Evolutionary conservation across 2,888 invertebrate species (phyloP), one percentile per base, ranked within the genome.

Genomic region (Rhamphomyia laevipes): DNA sequence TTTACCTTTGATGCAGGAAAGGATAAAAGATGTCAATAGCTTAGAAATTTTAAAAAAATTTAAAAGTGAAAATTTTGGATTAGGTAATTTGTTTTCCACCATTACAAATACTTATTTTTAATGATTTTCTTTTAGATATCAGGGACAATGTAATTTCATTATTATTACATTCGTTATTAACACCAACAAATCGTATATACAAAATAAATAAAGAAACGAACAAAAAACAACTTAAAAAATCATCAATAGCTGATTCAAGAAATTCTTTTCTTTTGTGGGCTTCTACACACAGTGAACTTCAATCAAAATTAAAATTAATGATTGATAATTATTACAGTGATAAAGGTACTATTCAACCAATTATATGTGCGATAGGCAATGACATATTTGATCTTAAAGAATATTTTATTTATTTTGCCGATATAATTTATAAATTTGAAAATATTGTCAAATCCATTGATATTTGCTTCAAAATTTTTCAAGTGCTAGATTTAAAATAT

Each of bases 261-360:
- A 37, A 37, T 37, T n/a, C 37, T 9, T 37, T 37, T 37, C 4
- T 37, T 4, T 15, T 37, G 9, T 37, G 6, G 4, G 15, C 9
- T n/a, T 15, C 12, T n/a, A 37, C 37, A 37, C 16, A 37, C 16
- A 37, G 37, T 37, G 35, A 35, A 13, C n/a, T 35, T 13, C 13
- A 35, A 35, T 13, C 37, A 15, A 37, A n/a, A 30, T n/a, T 43
- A 12, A 43, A 27, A 13, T 13, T n/a, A n/a, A 27, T 27, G 15
- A 13, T 43, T 21, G 43, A 43, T 30, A 30, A 27, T 16, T 27
- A 15, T 30, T 31, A 15, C 13, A 11, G 5, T 4, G 6, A 11
- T 5, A 43, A 43, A 43, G 15, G 43, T n/a, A 43, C 43, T 15
- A 37, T 37, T 37, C 37, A 43, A 31, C 43, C 43, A 13, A 23